These are phyloP conservation scores for Nerophis lumbriciformis DNA, from an alignment of 2,113 vertebrate genomes.

Conservation along the genomic window DNA sequence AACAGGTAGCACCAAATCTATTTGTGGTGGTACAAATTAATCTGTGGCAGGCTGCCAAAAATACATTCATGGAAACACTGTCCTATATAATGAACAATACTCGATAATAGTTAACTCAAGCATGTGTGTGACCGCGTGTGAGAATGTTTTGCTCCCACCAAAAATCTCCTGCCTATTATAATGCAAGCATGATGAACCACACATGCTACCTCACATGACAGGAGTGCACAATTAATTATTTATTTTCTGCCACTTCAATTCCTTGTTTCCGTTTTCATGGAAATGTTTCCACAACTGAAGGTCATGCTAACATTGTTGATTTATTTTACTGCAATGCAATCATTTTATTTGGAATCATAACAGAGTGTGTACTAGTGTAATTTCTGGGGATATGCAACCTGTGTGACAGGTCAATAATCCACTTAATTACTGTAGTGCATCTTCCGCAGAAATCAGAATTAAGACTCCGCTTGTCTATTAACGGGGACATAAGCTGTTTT, in stretches of 20 bases:
- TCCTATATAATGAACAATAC: too few relatives aligned
- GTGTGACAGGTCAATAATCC: slow-evolving; percentile 63
- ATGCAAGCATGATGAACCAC: not conserved
- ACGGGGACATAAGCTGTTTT: slow-evolving; percentile 25
- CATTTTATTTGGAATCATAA: not conserved
- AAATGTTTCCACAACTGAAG: not conserved
- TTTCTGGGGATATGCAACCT: not conserved
- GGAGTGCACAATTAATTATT: too few relatives aligned
- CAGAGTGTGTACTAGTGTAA: not conserved
- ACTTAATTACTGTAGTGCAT: slow-evolving; percentile 65
- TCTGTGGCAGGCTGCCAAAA: too few relatives aligned
- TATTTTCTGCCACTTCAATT: not conserved
- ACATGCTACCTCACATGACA: not conserved
- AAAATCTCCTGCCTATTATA: too few relatives aligned
- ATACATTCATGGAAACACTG: too few relatives aligned
- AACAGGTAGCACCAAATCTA: too few relatives aligned
- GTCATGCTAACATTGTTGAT: not conserved
- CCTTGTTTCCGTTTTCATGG: not conserved
- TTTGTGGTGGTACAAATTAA: too few relatives aligned
- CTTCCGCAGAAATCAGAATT: slow-evolving; percentile 43
- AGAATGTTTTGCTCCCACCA: too few relatives aligned
- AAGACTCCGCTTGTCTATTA: slow-evolving; percentile 35
- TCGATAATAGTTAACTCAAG: too few relatives aligned
- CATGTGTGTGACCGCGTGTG: too few relatives aligned
- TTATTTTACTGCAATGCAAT: not conserved